Conservation (phyloP, 2,797 vertebrate genomes). For the Cyclura pinguis region DNA sequence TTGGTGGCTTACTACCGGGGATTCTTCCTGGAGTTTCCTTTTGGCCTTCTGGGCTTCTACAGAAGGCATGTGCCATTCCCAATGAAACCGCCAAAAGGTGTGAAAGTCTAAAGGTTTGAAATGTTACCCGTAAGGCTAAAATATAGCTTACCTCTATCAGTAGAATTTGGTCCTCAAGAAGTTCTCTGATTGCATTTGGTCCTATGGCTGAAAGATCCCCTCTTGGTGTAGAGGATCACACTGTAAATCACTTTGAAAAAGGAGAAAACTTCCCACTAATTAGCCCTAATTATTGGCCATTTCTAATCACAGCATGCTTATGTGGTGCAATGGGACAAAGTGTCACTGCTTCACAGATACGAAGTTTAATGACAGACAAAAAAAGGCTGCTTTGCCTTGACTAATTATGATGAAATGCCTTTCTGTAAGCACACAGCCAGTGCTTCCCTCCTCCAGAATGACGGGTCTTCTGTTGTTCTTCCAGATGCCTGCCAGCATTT, state of each 20-base stretch:
- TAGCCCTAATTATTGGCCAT: not conserved
- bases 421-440: not conserved
- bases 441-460: slow-evolving; percentile 44
- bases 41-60: no score
- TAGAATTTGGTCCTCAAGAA: no score
- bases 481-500: slow-evolving; percentile 55
- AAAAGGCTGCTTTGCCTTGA: rapidly evolving
- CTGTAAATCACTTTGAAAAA: not conserved
- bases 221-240: no score
- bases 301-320: not conserved
- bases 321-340: not conserved
- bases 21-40: no score
- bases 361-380: not conserved
- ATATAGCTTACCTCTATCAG: no score
- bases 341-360: not conserved
- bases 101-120: no score
- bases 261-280: not conserved
- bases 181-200: no score
- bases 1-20: not conserved
- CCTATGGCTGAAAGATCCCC: no score
- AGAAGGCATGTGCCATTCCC: no score
- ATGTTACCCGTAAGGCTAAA: no score
- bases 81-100: no score
- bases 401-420: slow-evolving; percentile 24
- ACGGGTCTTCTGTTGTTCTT: slow-evolving; percentile 55